Percentiles rank a stretch among this genome's conserved stretches.
Conservation (phyloP, 2,113 vertebrate genomes). For the Tinamus guttatus region DNA sequence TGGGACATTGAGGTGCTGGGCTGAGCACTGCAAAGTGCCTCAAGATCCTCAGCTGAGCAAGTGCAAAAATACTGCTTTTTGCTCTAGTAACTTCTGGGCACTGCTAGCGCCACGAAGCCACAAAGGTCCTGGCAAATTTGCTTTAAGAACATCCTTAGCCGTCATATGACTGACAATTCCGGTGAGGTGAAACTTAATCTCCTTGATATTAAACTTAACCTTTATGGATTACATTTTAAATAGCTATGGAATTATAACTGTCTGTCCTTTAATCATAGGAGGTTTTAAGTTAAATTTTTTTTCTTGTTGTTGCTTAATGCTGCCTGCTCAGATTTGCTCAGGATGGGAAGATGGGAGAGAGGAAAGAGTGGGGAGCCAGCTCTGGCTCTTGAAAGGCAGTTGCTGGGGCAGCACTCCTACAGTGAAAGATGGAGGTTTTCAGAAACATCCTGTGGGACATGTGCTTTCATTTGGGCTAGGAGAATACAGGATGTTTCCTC, state of each 20-base stretch:
- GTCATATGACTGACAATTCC: background rate
- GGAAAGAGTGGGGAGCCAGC: background rate
- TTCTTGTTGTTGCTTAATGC: conserved; percentile 6
- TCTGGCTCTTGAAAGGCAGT: background rate
- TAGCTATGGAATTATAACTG: background rate
- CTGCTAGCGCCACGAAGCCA: background rate
- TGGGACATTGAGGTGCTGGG: background rate
- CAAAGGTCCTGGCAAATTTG: rapidly evolving
- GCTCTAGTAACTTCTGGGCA: too few relatives aligned
- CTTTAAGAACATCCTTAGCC: background rate
- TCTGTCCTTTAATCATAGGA: background rate
- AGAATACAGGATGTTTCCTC: rapidly evolving
- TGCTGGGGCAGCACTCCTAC: background rate
- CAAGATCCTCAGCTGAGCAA: background rate
- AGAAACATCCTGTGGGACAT: background rate
- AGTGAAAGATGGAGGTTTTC: background rate
- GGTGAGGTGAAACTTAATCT: background rate
- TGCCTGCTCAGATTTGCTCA: background rate
- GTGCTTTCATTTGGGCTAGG: background rate
- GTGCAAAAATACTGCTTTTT: too few relatives aligned
- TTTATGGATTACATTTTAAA: background rate
- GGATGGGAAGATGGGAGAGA: background rate
- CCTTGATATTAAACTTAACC: conserved; percentile 48
- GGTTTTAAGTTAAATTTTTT: background rate
- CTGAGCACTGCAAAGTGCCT: background rate